These are phyloP conservation scores for Eumerus sabulonum DNA, from an alignment of 2,888 invertebrate species.

Conservation along the genomic window DNA sequence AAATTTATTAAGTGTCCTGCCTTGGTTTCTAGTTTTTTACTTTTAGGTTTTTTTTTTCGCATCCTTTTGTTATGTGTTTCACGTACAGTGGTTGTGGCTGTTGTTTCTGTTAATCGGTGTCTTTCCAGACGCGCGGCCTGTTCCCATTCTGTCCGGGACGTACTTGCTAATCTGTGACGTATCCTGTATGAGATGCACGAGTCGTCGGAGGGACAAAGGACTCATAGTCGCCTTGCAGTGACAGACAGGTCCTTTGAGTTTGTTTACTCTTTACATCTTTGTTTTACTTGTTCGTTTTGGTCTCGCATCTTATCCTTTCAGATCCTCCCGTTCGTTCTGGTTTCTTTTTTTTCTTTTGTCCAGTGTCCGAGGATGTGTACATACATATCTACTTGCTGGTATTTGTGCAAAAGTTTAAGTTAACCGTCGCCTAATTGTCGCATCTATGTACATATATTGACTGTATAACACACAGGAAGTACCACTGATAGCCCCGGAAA, in stretches of 20 bases:
- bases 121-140: slow-evolving; percentile 44
- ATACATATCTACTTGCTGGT: neutral
- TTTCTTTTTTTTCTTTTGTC: too few relatives aligned
- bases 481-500: slow-evolving; percentile 14
- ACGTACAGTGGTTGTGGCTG: slow-evolving; percentile 3
- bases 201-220: too few relatives aligned
- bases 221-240: neutral
- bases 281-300: slow-evolving; percentile 2
- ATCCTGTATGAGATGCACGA: slow-evolving; percentile 46
- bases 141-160: slow-evolving; percentile 51
- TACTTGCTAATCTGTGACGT: slow-evolving; percentile 42
- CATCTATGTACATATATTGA: slow-evolving; percentile 43
- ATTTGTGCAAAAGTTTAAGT: slow-evolving; percentile 37
- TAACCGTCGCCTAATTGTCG: slow-evolving; percentile 50
- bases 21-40: too few relatives aligned
- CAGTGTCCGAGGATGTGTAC: too few relatives aligned
- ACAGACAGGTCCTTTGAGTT: slow-evolving; percentile 23
- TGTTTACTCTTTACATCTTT: neutral
- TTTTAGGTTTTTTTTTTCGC: slow-evolving; percentile 44
- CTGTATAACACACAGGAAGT: slow-evolving; percentile 26
- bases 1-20: slow-evolving; percentile 64
- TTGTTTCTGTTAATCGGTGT: slow-evolving; percentile 53
- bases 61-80: slow-evolving; percentile 26
- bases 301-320: slow-evolving; percentile 14
- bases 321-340: slow-evolving; percentile 1